Evolutionary conservation across 1,140 invertebrate genomes (phyloP), one percentile per base, ranked within the genome.

Genomic region (Drosophila mayri): DNA sequence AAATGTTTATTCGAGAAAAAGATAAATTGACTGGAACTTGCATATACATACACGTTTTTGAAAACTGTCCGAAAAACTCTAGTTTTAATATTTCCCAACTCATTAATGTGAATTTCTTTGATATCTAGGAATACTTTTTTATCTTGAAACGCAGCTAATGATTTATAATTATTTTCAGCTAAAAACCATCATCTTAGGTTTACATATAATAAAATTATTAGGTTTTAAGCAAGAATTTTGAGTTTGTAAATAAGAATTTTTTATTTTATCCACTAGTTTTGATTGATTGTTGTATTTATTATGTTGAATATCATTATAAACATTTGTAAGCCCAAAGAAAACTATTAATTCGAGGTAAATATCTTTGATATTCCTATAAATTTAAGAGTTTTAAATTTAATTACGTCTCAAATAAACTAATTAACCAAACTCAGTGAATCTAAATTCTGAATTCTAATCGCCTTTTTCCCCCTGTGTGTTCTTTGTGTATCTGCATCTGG

Each of bases 401-500:
- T 32, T 10, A 9, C 0, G 9, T 10, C 9, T 32, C 35, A 14
- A 37, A 37, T 37, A 14, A 4, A 37, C 14, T 37, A 14, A 37
- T 14, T 37, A 37, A 41, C 16, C 4, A 41, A 7, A 16, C 14
- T 3, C 7, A 8, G 16, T n/a, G 3, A n/a, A n/a, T n/a, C n/a
- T n/a, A n/a, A n/a, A n/a, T n/a, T n/a, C n/a, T n/a, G n/a, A n/a
- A n/a, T 20, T 22, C 1, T 7, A 20, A 64, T 32, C 25, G 2
- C 16, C 12, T 32, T 41, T 62, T 40, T 38, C 3, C 3, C 16
- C 16, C 25, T 47, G 16, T 50, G 55, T 61, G 28, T 25, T 64
- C 14, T 76, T 57, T 75, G 44, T 77, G 62, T 78, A 70, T 76
- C 62, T 67, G 54, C 30, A 35, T 44, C 52, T 37, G 50, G 59